Conservation (phyloP, 2,888 invertebrate genomes). For the Euspilapteryx auroguttella region DNA sequence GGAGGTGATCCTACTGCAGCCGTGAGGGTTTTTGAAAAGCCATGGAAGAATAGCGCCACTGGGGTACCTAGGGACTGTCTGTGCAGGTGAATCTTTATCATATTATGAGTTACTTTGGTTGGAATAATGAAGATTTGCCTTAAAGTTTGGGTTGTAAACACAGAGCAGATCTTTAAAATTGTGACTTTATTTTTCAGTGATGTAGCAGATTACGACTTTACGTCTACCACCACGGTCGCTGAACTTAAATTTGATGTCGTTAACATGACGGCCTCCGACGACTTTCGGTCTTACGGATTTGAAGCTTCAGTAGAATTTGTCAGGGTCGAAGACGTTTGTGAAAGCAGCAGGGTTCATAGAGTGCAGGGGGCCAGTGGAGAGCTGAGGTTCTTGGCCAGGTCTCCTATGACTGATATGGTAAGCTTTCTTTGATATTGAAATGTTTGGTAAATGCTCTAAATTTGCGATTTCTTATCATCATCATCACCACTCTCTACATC, state of each 20-base stretch:
- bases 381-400: conserved; percentile 61
- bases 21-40: conserved; percentile 74
- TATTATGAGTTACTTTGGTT: neutral
- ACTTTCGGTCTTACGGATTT: conserved; percentile 82
- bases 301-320: conserved; percentile 84
- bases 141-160: no score
- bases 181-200: no score
- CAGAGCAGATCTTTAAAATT: no score
- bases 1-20: conserved; percentile 71
- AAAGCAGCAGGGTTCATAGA: conserved; percentile 61
- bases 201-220: conserved; percentile 67
- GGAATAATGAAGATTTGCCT: neutral
- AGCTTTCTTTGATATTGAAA: conserved; percentile 11
- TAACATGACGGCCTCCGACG: conserved; percentile 83
- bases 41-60: conserved; percentile 64
- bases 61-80: conserved; percentile 78
- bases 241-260: conserved; percentile 81
- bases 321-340: conserved; percentile 69
- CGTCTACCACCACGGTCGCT: conserved; percentile 74
- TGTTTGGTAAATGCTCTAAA: no score
- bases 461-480: no score
- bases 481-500: neutral
- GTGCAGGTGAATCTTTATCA: conserved; percentile 61
- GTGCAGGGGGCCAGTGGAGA: conserved; percentile 79
- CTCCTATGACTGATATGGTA: conserved; percentile 55